phyloP scores from a whole-genome alignment of 2,113 vertebrate species.

The Syrrhaptes paradoxus region DNA sequence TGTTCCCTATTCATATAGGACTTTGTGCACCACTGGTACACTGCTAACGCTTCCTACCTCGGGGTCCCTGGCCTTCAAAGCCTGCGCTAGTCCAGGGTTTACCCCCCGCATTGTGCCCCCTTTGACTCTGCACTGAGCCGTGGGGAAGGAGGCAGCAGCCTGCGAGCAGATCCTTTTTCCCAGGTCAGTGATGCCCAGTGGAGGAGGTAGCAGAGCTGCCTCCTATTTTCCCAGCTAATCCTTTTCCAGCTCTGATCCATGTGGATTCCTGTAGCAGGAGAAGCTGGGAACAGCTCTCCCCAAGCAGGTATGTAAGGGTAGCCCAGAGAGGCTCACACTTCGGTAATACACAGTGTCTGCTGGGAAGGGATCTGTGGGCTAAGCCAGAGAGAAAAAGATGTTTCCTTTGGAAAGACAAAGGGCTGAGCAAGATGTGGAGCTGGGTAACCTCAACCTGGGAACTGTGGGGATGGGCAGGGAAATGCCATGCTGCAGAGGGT shows the following conservation, averaged over 20 bases:
- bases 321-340: background rate
- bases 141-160: background rate
- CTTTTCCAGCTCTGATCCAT: background rate
- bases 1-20: background rate
- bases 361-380: rapidly evolving
- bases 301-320: background rate
- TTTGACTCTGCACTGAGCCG: background rate
- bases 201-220: background rate
- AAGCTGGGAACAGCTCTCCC: background rate
- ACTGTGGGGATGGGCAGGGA: background rate
- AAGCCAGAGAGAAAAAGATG: background rate
- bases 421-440: background rate
- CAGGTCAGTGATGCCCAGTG: background rate
- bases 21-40: background rate
- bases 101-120: background rate
- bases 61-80: background rate
- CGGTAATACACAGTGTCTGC: background rate
- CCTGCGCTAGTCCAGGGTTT: background rate
- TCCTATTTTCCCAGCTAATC: background rate
- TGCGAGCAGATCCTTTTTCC: background rate
- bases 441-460: background rate
- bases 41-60: background rate
- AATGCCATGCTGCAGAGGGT: background rate
- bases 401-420: background rate
- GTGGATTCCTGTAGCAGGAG: background rate